Base-by-base conservation (phyloP, 1,140 invertebrate genomes). In the Pseudomyrmex concolor region DNA sequence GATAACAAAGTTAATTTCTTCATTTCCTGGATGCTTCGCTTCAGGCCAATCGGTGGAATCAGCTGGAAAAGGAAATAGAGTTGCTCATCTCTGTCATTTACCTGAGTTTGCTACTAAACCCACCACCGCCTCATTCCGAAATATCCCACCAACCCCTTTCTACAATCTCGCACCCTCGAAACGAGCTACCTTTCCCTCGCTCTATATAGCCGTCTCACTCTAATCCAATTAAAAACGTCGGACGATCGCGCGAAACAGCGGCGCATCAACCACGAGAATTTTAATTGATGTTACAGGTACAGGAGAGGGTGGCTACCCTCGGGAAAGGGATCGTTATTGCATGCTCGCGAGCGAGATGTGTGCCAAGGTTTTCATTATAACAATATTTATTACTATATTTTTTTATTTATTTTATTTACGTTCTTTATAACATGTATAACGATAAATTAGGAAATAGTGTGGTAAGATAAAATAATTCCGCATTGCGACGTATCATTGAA, bases 191-290 rank as follows among this genome's bases (percentile, higher is more conserved):
- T 86, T 86, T 68, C 66, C 80, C 80, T 84, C 82, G 82, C 82
- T 86, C 86, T 34, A 34, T 34, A 34, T 86, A 78, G 71, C 88
- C 73, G 77, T 93, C 92, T 93, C 90, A 55, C 91, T 93, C 89
- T 90, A 93, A 93, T 93, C 93, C 92, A 93, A 93, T 93, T 93
- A 93, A 93, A 93, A 93, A 93, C 89, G 90, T 87, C 89, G 90
- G 89, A 90, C 90, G 90, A 93, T 93, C 92, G 90, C 90, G 90
- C 90, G 92, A 91, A 92, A 91, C 90, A 90, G 90, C 90, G 88
- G 89, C 89, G 87, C 90, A 93, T 92, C 92, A 89, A 91, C 92
- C 88, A 88, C 90, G 89, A 90, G 90, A 93, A 93, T 93, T 93
- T 93, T 93, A 93, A 93, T 93, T 93, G 92, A 93, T 93, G 92